Base-by-base conservation (phyloP, 2,113 vertebrate genomes). In the Tringa solitaria region DNA sequence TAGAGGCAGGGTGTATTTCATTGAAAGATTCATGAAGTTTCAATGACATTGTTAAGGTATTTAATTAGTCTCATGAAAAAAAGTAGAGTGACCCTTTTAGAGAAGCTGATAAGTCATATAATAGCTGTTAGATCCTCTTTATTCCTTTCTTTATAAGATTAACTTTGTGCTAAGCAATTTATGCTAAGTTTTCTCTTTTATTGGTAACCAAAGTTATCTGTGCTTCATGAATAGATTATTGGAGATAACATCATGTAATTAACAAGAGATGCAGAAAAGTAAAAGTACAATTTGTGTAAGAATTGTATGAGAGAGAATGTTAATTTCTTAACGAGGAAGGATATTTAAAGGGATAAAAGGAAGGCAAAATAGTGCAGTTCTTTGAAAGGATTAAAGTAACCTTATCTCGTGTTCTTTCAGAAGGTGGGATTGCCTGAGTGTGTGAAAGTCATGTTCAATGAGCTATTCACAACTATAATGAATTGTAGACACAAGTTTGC, bases 181-280 rank as follows among this genome's bases (percentile, higher is more conserved):
- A 98, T 98, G 98, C 98, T 97, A 97, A 98, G 91, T 98, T 98
- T 98, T 95, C 94, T 88, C 96, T 97, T 97, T 98, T 97, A 97
- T 95, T 97, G 92, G 95, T 96, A 98, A 97, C 97, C 97, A 98
- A 98, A 98, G 98, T 98, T 98, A 98, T 98, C 98, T 98, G 90
- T 96, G 96, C 96, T 98, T 98, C 93, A 96, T 98, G 98, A 99
- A 99, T 98, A 99, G 99, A 99, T 99, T 99, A 99, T 97, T 97
- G 96, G 94, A 97, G 99, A 99, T 99, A 99, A 97, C 98, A 99
- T 99, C 99, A 99, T 99, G 98, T 99, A 98, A 99, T 99, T 99
- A 98, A 98, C 98, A 99, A 99, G 98, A 98, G 98, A 98, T 98
- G 97, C 97, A 95, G 97, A 98, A 98, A 98, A 98, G 97, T 98